These are phyloP conservation scores for Epizoanthus rinbou DNA, from an alignment of 92 coral and sea anemone species.

Conservation along the genomic window DNA sequence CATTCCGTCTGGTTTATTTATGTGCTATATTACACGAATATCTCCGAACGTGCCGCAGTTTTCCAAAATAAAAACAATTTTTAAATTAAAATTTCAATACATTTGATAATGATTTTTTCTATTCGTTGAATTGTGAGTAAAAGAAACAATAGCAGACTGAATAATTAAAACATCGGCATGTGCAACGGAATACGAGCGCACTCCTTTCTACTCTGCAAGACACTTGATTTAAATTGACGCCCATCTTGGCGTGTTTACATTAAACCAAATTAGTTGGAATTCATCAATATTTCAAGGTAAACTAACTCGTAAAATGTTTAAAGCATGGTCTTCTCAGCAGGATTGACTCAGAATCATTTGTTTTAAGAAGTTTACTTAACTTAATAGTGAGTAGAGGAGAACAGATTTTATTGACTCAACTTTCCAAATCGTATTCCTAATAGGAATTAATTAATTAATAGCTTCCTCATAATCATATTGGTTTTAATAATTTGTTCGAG, in stretches of 20 bases:
- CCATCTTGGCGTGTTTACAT: background rate
- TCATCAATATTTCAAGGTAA: background rate
- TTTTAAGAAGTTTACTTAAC: too few species aligned
- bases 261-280: slow-evolving; percentile 8
- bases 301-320: background rate
- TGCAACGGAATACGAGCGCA: background rate
- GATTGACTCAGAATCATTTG: background rate
- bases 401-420: too few species aligned
- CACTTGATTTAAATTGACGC: background rate
- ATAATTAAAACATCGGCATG: background rate
- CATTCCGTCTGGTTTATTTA: background rate
- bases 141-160: background rate
- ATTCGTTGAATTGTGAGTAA: background rate
- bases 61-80: background rate
- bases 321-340: background rate
- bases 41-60: background rate
- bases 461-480: too few species aligned
- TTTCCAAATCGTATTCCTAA: too few species aligned
- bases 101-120: background rate
- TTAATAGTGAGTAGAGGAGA: too few species aligned
- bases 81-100: background rate
- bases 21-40: background rate
- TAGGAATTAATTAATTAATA: too few species aligned
- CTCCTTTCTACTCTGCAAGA: background rate
- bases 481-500: too few species aligned